Conservation (phyloP, 2,113 vertebrate species). For the Tragulus kanchil region DNA sequence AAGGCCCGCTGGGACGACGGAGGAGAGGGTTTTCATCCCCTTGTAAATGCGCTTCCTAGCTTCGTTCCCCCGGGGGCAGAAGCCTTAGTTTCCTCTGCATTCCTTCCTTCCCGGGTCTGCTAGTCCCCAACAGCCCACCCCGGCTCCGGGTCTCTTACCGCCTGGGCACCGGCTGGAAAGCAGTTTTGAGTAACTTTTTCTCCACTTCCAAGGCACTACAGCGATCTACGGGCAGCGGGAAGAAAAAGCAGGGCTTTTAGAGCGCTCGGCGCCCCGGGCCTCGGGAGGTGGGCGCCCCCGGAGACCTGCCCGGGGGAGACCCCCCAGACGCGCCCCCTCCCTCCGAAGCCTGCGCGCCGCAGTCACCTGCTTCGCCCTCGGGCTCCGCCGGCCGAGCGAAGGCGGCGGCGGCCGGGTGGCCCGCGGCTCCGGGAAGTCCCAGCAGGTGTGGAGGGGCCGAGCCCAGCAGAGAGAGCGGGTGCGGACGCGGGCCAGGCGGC, state of each 20-base stretch:
- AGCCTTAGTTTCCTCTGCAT: not conserved
- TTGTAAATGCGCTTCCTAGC: not conserved
- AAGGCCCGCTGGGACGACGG: not conserved
- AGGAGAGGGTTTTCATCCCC: not conserved
- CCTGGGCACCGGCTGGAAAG: slow-evolving; percentile 94
- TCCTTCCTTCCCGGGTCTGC: not conserved
- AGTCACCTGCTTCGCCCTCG: slow-evolving; percentile 94
- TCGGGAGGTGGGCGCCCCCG: not conserved
- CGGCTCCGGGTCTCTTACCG: slow-evolving; percentile 88
- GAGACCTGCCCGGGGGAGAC: not conserved
- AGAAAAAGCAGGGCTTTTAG: slow-evolving; percentile 76
- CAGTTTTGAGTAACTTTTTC: slow-evolving; percentile 94
- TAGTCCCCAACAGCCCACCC: not conserved
- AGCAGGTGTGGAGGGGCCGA: slow-evolving; percentile 95
- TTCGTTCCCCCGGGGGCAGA: not conserved
- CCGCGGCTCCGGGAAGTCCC: slow-evolving; percentile 89
- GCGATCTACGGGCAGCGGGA: slow-evolving; percentile 91
- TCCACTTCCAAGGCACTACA: slow-evolving; percentile 98
- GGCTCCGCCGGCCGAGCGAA: slow-evolving; percentile 93
- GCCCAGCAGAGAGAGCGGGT: slow-evolving; percentile 92
- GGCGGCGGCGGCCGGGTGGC: slow-evolving; percentile 88
- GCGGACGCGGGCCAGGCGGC: slow-evolving; percentile 85
- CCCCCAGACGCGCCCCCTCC: not conserved
- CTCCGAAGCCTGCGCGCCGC: not conserved
- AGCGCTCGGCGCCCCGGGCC: not conserved